These are phyloP conservation scores for Oryctolagus cuniculus DNA, from an alignment of 2,113 vertebrate species.

Conservation along the genomic window mOryCun1.1 NC_091444.1:1352501-1353000, in stretches of 20 bases:
- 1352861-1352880: too few relatives aligned
- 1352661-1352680: background rate
- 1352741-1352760: background rate
- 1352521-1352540: too few relatives aligned
- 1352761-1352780: slow-evolving; percentile 40
- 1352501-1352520: too few relatives aligned
- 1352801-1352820: slow-evolving; percentile 10
- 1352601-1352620: too few relatives aligned
- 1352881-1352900: background rate
- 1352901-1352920: background rate
- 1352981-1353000: slow-evolving; percentile 45
- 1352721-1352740: background rate
- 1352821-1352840: background rate
- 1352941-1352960: slow-evolving; percentile 10
- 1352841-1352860: background rate
- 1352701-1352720: background rate
- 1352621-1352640: too few relatives aligned
- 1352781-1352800: background rate
- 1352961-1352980: background rate
- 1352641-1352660: too few relatives aligned
- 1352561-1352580: too few relatives aligned
- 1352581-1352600: too few relatives aligned
- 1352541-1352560: too few relatives aligned
- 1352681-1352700: background rate
- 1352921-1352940: background rate